These are phyloP conservation scores for Oncorhynchus clarkii DNA, from an alignment of 2,113 vertebrate genomes.

Conservation along the genomic window DNA sequence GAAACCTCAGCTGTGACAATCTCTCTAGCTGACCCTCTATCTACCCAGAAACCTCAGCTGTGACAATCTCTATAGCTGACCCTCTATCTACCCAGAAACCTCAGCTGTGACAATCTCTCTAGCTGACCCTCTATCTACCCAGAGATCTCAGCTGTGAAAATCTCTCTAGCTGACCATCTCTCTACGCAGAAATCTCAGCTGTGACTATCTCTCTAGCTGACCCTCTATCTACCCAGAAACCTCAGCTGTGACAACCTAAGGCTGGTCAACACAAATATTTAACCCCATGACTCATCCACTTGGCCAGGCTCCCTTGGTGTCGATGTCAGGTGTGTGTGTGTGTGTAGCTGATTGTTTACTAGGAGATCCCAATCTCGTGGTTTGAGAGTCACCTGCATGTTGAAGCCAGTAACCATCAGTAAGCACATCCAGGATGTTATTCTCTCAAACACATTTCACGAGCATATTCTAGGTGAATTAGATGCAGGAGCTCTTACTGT, in stretches of 20 bases:
- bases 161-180: not conserved
- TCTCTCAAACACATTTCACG: not conserved
- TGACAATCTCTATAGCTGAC: too few relatives aligned
- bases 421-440: not conserved
- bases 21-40: too few relatives aligned
- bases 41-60: too few relatives aligned
- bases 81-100: too few relatives aligned
- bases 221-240: too few relatives aligned
- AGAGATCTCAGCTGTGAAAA: not conserved
- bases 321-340: not conserved
- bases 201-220: too few relatives aligned
- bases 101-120: too few relatives aligned
- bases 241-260: not conserved
- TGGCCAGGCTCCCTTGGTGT: not conserved
- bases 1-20: too few relatives aligned
- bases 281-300: not conserved
- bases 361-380: too few relatives aligned
- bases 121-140: too few relatives aligned
- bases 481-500: not conserved
- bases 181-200: too few relatives aligned
- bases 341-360: not conserved
- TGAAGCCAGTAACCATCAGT: not conserved
- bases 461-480: not conserved
- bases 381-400: not conserved
- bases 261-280: not conserved